Evolutionary conservation across 2,797 vertebrate species (phyloP).

Genomic region (Pangasius larnaudii): DNA sequence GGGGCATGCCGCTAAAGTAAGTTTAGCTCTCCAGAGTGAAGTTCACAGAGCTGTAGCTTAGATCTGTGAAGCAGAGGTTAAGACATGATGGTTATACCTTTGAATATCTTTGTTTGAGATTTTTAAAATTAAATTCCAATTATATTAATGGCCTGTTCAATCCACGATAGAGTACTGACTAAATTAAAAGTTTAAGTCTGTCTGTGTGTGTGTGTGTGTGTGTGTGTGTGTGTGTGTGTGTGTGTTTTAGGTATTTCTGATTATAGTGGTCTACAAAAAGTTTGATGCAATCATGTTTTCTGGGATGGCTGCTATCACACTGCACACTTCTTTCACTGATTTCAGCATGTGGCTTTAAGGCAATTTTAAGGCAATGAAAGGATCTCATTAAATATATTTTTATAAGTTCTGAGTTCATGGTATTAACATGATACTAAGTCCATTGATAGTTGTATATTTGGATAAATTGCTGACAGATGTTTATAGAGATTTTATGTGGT

Average conservation of each 20-base stretch:
- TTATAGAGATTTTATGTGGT: slow-evolving; percentile 8
- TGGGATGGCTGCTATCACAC: background rate
- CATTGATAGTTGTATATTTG: slow-evolving; percentile 21
- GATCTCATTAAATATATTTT: slow-evolving; percentile 5
- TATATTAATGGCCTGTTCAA: background rate
- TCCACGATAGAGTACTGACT: background rate
- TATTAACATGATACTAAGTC: background rate
- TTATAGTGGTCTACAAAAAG: background rate
- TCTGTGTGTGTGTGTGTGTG: no score
- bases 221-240: background rate
- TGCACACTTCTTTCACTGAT: background rate
- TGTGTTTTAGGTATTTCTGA: background rate
- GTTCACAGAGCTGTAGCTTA: background rate
- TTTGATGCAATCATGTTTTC: background rate
- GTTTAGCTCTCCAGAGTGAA: background rate
- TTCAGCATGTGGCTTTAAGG: background rate
- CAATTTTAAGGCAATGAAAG: slow-evolving; percentile 1
- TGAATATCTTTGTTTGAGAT: background rate
- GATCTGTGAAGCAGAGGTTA: background rate
- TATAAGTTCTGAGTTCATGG: background rate
- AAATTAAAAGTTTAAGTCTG: background rate
- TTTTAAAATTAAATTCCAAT: background rate
- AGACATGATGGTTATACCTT: background rate
- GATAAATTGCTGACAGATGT: slow-evolving; percentile 24
- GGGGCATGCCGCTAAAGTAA: background rate